These are phyloP conservation scores for Glomeris marginata DNA, from an alignment of 2,888 invertebrate species.

Conservation along the genomic window DNA sequence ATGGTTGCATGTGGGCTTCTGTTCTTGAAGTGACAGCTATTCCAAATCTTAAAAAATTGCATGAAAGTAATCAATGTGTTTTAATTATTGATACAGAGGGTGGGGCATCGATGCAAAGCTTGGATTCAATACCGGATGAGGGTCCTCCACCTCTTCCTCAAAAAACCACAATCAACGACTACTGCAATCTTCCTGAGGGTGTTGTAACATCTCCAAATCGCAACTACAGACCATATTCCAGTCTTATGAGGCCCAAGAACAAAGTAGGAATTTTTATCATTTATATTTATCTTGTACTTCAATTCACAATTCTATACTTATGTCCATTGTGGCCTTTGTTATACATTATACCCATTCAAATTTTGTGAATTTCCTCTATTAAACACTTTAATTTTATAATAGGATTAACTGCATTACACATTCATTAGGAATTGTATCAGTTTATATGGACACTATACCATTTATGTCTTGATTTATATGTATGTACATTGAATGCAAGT, in stretches of 20 bases:
- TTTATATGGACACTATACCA: no score
- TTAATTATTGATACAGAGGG: conserved; percentile 6
- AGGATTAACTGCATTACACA: no score
- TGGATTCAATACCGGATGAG: conserved; percentile 17
- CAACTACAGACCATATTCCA: not conserved
- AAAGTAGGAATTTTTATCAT: conserved; percentile 13
- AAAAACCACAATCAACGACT: conserved; percentile 16
- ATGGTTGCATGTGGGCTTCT: no score
- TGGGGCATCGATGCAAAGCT: conserved; percentile 14
- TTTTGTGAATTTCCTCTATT: no score
- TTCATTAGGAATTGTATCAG: no score
- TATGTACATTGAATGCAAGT: no score
- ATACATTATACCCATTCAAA: no score
- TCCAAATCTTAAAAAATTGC: no score
- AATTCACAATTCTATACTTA: not conserved
- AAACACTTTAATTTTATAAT: no score
- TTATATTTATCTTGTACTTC: not conserved
- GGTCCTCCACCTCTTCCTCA: conserved; percentile 20
- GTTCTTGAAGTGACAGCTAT: no score
- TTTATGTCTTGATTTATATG: no score
- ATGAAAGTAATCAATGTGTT: not conserved
- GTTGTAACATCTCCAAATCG: not conserved
- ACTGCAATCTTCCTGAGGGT: conserved; percentile 2
- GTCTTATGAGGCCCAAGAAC: conserved; percentile 7
- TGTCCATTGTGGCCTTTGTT: no score